A percentile compares a stretch with the other conserved stretches of the same genome.
These are phyloP conservation scores for Cataglyphis rosenhaueri DNA, from an alignment of 2,888 invertebrate species.

Conservation along the genomic window DNA sequence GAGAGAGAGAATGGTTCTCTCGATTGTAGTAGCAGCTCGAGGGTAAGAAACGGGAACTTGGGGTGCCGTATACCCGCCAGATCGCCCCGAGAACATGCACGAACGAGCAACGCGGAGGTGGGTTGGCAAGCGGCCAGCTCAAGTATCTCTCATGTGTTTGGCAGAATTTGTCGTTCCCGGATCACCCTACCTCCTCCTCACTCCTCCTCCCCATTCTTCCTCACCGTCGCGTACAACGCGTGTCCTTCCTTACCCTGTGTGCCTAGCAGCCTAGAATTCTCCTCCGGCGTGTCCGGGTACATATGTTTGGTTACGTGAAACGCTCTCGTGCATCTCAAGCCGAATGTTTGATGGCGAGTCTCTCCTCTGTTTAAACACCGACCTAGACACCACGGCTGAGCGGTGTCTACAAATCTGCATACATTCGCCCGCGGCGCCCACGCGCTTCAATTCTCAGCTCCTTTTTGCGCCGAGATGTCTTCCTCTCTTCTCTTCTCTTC, in stretches of 20 bases:
- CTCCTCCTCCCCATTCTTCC: not conserved
- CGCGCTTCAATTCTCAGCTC: conserved; percentile 21
- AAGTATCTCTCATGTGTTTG: conserved; percentile 80
- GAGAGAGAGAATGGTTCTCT: conserved; percentile 40
- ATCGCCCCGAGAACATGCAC: conserved; percentile 69
- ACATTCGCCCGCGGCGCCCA: conserved; percentile 54
- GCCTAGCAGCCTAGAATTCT: conserved; percentile 23
- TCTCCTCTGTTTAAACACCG: conserved; percentile 74
- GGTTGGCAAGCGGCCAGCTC: conserved; percentile 79
- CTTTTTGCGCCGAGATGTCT: conserved; percentile 13
- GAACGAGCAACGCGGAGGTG: conserved; percentile 70
- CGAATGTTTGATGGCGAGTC: conserved; percentile 75
- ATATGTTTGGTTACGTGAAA: conserved; percentile 77
- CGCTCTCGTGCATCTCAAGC: conserved; percentile 76
- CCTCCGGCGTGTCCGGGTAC: conserved; percentile 70
- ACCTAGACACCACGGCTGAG: conserved; percentile 65
- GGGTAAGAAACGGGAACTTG: conserved; percentile 62
- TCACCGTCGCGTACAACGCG: not conserved
- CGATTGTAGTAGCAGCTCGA: conserved; percentile 56
- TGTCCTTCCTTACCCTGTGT: conserved; percentile 11
- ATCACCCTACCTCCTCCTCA: conserved; percentile 25
- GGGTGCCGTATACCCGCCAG: conserved; percentile 49
- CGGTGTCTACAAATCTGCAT: conserved; percentile 65
- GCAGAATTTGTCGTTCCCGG: conserved; percentile 78
- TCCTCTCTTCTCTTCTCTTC: not conserved